These are phyloP conservation scores for Hydropsyche betteni DNA, from an alignment of 2,888 invertebrate genomes.

Conservation along the genomic window DNA sequence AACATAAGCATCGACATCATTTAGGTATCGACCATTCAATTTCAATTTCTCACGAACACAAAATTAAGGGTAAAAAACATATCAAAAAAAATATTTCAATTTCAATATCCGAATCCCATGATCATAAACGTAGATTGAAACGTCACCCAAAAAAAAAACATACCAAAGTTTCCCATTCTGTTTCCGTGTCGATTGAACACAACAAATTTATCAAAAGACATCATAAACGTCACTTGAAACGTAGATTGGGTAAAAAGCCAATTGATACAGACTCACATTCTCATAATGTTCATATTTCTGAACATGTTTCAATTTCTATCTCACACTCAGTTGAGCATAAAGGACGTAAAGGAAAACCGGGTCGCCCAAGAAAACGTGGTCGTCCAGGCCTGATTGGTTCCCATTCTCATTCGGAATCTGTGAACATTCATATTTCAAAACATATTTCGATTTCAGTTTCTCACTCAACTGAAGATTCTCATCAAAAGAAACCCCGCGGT, in stretches of 20 bases:
- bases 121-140: neutral
- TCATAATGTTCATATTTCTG: neutral
- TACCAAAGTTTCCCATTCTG: neutral
- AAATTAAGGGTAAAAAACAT: slow-evolving; percentile 1
- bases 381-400: neutral
- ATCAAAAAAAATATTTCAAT: slow-evolving; percentile 10
- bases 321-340: neutral
- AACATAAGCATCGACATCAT: neutral
- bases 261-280: neutral
- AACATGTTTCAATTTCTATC: neutral
- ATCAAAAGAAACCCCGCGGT: no score
- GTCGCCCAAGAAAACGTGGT: neutral
- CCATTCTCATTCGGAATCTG: slow-evolving; percentile 9
- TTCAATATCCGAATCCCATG: slow-evolving; percentile 13
- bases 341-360: neutral
- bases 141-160: neutral
- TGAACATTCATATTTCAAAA: neutral
- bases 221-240: neutral
- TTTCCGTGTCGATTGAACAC: neutral
- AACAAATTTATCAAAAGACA: neutral
- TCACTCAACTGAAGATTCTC: neutral
- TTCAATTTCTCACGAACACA: slow-evolving; percentile 1
- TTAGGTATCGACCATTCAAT: neutral
- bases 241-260: neutral
- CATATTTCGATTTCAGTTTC: slow-evolving; percentile 12